Conservation (phyloP, 2,113 vertebrate species). For the Hippocampus barbouri region DNA sequence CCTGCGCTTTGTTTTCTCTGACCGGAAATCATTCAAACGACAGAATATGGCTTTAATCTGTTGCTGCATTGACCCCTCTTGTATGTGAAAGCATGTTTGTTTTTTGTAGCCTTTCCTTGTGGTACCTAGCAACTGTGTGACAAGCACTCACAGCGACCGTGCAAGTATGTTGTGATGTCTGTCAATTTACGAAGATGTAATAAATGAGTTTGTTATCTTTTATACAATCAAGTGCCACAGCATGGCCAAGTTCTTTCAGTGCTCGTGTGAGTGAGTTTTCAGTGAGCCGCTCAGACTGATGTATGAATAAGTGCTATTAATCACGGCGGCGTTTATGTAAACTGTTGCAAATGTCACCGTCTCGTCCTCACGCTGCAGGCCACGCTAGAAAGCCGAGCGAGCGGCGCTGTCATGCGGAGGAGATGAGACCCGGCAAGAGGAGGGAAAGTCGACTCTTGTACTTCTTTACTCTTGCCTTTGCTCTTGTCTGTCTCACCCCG, state of each 20-base stretch:
- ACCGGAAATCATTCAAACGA: conserved; percentile 30
- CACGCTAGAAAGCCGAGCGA: conserved; percentile 41
- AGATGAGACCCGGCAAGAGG: conserved; percentile 30
- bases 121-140: conserved; percentile 56
- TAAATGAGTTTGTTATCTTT: conserved; percentile 74
- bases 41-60: conserved; percentile 69
- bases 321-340: conserved; percentile 19
- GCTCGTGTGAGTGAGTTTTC: neutral
- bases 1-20: conserved; percentile 55
- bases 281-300: conserved; percentile 2
- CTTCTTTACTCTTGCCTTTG: conserved; percentile 21
- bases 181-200: conserved; percentile 64
- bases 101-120: conserved; percentile 64
- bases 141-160: conserved; percentile 57
- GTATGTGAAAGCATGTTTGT: conserved; percentile 69
- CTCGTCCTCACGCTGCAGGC: conserved; percentile 20
- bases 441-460: conserved; percentile 35
- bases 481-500: conserved; percentile 17
- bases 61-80: conserved; percentile 43
- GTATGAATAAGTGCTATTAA: conserved; percentile 29
- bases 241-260: conserved; percentile 49
- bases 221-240: conserved; percentile 56
- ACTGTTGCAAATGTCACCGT: conserved; percentile 35
- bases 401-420: conserved; percentile 38
- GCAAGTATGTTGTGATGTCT: conserved; percentile 71